These are phyloP conservation scores for Oligia latruncula DNA, from an alignment of 2,888 invertebrate species.

Conservation along the genomic window DNA sequence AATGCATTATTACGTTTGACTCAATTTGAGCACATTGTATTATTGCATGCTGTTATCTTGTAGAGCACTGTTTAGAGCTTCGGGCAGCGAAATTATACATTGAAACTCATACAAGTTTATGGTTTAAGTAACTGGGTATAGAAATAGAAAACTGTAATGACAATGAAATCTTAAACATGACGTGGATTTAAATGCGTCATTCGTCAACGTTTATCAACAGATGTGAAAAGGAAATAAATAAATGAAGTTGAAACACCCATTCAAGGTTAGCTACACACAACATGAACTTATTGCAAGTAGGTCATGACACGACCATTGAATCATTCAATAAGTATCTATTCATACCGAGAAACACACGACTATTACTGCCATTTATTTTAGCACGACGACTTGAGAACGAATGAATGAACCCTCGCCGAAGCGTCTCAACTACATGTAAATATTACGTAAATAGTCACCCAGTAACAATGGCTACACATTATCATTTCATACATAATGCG, in stretches of 20 bases:
- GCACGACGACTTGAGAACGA: slow-evolving; percentile 34
- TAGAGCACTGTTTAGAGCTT: slow-evolving; percentile 11
- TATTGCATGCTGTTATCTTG: slow-evolving; percentile 30
- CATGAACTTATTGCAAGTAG: slow-evolving; percentile 51
- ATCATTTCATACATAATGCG: slow-evolving; percentile 82
- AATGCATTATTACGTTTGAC: slow-evolving; percentile 36
- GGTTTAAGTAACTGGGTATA: neutral
- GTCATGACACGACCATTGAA: slow-evolving; percentile 58
- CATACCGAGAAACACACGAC: slow-evolving; percentile 28
- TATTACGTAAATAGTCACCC: slow-evolving; percentile 76
- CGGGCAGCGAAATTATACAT: slow-evolving; percentile 3
- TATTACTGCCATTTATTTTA: slow-evolving; percentile 34
- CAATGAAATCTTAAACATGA: neutral
- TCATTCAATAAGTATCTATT: slow-evolving; percentile 50
- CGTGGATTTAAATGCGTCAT: slow-evolving; percentile 16
- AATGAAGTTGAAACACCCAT: slow-evolving; percentile 34
- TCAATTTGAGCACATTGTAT: slow-evolving; percentile 14
- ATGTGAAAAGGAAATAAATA: slow-evolving; percentile 42
- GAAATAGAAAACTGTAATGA: slow-evolving; percentile 12
- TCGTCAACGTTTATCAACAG: slow-evolving; percentile 23
- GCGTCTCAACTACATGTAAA: slow-evolving; percentile 69
- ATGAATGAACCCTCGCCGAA: slow-evolving; percentile 53
- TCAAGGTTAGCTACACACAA: slow-evolving; percentile 46
- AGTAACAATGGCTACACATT: slow-evolving; percentile 78
- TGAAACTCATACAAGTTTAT: neutral